Percentiles rank a stretch among this genome's conserved stretches.
Evolutionary conservation across 2,888 invertebrate species (phyloP).

Genomic region (Carcina quercana): DNA sequence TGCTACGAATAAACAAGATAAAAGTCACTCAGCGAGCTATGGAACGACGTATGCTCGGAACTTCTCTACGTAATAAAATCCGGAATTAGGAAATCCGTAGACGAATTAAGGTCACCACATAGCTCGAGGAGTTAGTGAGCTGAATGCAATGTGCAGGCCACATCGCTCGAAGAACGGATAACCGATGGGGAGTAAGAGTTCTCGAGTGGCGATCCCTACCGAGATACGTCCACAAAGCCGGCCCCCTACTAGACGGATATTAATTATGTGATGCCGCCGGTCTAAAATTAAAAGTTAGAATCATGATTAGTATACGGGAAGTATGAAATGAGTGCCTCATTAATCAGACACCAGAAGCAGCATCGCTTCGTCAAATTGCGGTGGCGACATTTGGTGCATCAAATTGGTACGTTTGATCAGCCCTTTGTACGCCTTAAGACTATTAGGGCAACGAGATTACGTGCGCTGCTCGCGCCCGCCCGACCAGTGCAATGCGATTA

Average conservation of each 20-base stretch:
- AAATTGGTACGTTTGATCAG: conserved; percentile 63
- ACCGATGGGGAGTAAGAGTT: too few relatives aligned
- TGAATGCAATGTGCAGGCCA: too few relatives aligned
- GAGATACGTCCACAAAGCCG: not conserved
- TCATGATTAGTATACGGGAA: not conserved
- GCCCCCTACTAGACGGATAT: too few relatives aligned
- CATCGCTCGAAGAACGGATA: too few relatives aligned
- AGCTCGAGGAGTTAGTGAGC: too few relatives aligned
- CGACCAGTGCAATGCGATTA: conserved; percentile 57
- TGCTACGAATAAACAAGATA: too few relatives aligned
- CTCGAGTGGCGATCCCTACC: too few relatives aligned
- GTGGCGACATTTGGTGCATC: conserved; percentile 59
- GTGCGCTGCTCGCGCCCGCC: conserved; percentile 55
- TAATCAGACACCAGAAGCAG: conserved; percentile 4
- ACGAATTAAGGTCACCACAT: too few relatives aligned
- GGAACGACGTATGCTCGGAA: too few relatives aligned
- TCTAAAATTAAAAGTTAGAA: not conserved
- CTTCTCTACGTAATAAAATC: too few relatives aligned
- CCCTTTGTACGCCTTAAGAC: conserved; percentile 66
- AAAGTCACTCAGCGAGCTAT: too few relatives aligned
- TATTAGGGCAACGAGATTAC: conserved; percentile 65
- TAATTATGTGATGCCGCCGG: not conserved
- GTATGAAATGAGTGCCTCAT: not conserved
- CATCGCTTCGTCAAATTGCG: conserved; percentile 9
- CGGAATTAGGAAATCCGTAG: too few relatives aligned